Percentiles rank a stretch among this genome's conserved stretches.
phyloP scores from a whole-genome alignment of 2,888 invertebrate genomes.

The Flexamia atlantica region DNA sequence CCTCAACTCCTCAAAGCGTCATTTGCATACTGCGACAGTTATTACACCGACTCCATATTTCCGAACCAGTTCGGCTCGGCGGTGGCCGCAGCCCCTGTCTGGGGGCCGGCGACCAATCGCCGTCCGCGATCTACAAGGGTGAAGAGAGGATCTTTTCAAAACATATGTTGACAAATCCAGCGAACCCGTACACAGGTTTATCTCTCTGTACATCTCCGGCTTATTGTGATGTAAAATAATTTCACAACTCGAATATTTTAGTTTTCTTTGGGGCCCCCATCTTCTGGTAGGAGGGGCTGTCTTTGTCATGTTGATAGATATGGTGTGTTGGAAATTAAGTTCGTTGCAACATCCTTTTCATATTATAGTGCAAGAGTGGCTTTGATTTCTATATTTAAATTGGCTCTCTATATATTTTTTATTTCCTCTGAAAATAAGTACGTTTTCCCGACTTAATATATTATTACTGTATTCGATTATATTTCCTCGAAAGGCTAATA shows the following conservation, averaged over 20 bases:
- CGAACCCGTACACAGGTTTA: slow-evolving; percentile 13
- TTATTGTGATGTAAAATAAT: slow-evolving; percentile 23
- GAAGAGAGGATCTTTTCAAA: slow-evolving; percentile 4
- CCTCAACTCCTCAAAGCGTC: not conserved
- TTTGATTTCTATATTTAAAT: no score
- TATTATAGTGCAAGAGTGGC: no score
- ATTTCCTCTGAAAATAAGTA: no score
- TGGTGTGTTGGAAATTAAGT: not conserved
- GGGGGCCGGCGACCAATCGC: slow-evolving; percentile 17
- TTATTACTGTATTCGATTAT: no score
- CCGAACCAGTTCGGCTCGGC: not conserved
- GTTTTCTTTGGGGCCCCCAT: not conserved
- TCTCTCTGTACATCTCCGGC: not conserved
- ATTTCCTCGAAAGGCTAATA: no score
- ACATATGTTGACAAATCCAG: slow-evolving; percentile 32
- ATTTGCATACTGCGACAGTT: slow-evolving; percentile 48
- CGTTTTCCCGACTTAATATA: no score
- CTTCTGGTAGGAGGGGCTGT: not conserved
- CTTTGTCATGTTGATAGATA: not conserved
- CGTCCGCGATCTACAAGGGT: not conserved
- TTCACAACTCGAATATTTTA: slow-evolving; percentile 24
- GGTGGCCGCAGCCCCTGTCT: slow-evolving; percentile 25
- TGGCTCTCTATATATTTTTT: no score
- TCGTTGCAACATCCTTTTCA: not conserved
- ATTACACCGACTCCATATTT: slow-evolving; percentile 48